phyloP scores from a whole-genome alignment of 1,140 invertebrate species.

The Aphaenogaster ashmeadi region DNA sequence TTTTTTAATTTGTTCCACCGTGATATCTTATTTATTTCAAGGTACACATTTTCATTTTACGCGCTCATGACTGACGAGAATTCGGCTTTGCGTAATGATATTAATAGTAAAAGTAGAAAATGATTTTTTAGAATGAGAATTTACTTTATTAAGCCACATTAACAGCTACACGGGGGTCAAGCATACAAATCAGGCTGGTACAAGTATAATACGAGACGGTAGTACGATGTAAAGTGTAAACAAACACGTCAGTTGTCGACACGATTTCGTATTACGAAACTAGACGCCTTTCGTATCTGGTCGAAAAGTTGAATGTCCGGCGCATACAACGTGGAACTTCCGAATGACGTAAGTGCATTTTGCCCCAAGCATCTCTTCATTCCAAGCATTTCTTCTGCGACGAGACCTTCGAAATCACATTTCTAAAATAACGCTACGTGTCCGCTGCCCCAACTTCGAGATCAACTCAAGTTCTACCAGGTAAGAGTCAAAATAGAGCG shows the following conservation, averaged over 20 bases:
- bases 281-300: not conserved
- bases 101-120: not conserved
- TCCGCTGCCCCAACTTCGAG: not conserved
- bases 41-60: not conserved
- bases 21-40: not conserved
- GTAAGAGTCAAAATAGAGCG: constrained; percentile 1
- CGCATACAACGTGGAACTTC: not conserved
- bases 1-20: not conserved
- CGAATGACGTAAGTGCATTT: constrained; percentile 8
- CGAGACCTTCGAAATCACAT: not conserved
- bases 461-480: not conserved
- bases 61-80: not conserved
- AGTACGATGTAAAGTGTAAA: constrained; percentile 24
- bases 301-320: constrained; percentile 20
- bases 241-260: constrained; percentile 23
- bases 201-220: not conserved
- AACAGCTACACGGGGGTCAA: not conserved
- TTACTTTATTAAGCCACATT: not conserved
- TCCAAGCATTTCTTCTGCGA: not conserved
- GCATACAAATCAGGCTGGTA: not conserved
- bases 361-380: not conserved
- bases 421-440: not conserved
- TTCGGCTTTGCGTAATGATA: not conserved
- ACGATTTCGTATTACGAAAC: not conserved
- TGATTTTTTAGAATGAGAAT: not conserved